These are phyloP conservation scores for Samia ricini DNA, from an alignment of 1,140 invertebrate genomes.

Conservation along the genomic window DNA sequence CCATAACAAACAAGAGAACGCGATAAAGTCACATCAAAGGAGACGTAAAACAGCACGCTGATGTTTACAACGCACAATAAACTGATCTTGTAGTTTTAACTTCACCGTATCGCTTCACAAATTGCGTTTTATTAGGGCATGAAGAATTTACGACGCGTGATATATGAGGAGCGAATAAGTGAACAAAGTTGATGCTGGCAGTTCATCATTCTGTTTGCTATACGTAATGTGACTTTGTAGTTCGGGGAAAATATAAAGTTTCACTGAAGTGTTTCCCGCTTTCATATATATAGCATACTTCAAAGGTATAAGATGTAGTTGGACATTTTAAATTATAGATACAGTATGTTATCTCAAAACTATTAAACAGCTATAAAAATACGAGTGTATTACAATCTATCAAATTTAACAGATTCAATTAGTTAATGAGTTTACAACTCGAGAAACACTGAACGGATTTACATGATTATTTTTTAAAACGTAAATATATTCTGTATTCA, in stretches of 20 bases:
- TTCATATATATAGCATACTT: no score
- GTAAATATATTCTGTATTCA: no score
- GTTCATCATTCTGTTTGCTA: slow-evolving; percentile 1
- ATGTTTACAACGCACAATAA: slow-evolving; percentile 58
- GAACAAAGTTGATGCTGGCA: slow-evolving; percentile 24
- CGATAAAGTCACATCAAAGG: slow-evolving; percentile 48
- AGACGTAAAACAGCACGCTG: slow-evolving; percentile 48
- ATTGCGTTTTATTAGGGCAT: slow-evolving; percentile 65
- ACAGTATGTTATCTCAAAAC: no score
- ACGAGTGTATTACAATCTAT: no score
- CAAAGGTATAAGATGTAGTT: no score
- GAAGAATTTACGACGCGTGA: slow-evolving; percentile 51
- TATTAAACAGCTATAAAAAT: no score
- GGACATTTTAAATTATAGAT: no score
- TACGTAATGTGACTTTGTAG: background rate
- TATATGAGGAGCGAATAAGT: slow-evolving; percentile 32
- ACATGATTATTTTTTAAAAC: no score
- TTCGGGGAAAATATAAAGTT: background rate
- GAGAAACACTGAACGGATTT: no score
- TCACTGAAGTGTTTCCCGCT: background rate
- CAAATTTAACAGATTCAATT: no score
- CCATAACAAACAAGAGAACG: slow-evolving; percentile 26
- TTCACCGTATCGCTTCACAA: slow-evolving; percentile 55
- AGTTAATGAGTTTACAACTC: no score
- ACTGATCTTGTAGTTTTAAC: slow-evolving; percentile 62